Evolutionary conservation across 2,888 invertebrate genomes (phyloP), one percentile per base, ranked within the genome.

Genomic region (Crocallis elinguaria): DNA sequence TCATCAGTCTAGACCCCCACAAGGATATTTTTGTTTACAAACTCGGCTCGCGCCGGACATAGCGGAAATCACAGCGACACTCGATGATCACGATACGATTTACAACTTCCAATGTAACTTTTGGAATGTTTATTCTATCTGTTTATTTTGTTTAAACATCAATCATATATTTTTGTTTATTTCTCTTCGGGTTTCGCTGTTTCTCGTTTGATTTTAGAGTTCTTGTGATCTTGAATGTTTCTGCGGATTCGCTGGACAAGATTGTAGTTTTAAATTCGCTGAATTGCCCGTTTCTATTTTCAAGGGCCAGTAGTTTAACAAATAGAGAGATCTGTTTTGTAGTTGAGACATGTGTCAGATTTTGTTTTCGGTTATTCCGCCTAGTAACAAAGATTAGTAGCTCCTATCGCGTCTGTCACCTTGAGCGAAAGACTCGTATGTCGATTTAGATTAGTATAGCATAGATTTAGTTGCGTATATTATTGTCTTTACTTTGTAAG

Each of bases 21-120:
- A 64, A 62, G 58, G 60, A 56, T 58, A 52, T 33, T 37, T 59
- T 46, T 60, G 56, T 60, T 60, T 60, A 61, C 41, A 17, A 32
- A 44, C 27, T 8, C 38, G 21, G 45, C 36, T 46, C 33, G 19
- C 32, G 29, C 48, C 29, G 25, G 30, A 21, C 21, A 42, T 42
- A 58, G 39, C 64, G 62, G 64, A 62, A 57, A 64, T 62, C 41
- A 25, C 30, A 61, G 60, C 48, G 62, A 58, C 61, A 61, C 53
- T 41, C 43, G 49, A 49, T 56, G 44, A 52, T 56, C 50, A 52
- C 57, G 45, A 46, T 45, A 37, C 56, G 57, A 61, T 66, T 62
- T 64, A 65, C 51, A 38, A 58, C 56, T 56, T 56, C 62, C 60
- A 58, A 62, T 62, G 30, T 32, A 27, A 39, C 49, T 36, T 39